phyloP scores from a whole-genome alignment of 1,140 invertebrate species.

The Cylas formicarius region DNA sequence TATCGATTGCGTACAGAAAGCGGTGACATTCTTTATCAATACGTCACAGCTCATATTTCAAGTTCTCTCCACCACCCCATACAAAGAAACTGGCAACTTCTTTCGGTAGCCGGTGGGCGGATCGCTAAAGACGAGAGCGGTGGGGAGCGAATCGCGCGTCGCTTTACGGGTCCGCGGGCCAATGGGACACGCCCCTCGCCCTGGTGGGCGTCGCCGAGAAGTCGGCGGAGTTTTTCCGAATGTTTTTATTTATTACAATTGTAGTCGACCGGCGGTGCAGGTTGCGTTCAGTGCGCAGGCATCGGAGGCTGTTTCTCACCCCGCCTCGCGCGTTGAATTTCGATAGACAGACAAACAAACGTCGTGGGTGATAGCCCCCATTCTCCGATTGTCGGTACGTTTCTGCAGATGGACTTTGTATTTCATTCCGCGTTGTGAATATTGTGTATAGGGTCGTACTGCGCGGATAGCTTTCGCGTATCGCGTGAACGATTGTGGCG shows the following conservation, averaged over 20 bases:
- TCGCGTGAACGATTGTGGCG: conserved; percentile 11
- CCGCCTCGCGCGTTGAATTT: conserved; percentile 38
- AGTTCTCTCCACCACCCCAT: conserved; percentile 42
- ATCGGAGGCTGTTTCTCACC: conserved; percentile 44
- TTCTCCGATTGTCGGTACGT: conserved; percentile 31
- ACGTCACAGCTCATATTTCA: conserved; percentile 47
- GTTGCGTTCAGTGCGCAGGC: conserved; percentile 43
- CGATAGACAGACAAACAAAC: conserved; percentile 39
- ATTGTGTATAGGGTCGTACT: conserved; percentile 13
- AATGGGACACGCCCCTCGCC: conserved; percentile 30
- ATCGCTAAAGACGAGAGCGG: conserved; percentile 26
- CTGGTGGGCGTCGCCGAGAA: conserved; percentile 20
- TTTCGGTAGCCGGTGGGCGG: conserved; percentile 38
- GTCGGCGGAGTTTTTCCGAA: conserved; percentile 45
- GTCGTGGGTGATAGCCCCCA: conserved; percentile 29
- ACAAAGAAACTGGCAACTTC: conserved; percentile 42
- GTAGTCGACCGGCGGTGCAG: conserved; percentile 52
- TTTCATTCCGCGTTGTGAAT: conserved; percentile 13
- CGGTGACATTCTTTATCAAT: conserved; percentile 56
- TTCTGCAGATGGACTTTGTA: conserved; percentile 34
- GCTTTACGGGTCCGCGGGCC: conserved; percentile 33
- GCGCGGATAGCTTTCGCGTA: neutral
- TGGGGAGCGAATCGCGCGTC: conserved; percentile 38
- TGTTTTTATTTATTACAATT: conserved; percentile 63
- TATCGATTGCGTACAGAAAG: conserved; percentile 46